Percentiles rank a stretch among this genome's conserved stretches.
Evolutionary conservation across 2,797 vertebrate species (phyloP).

Genomic region (Dicrostonyx torquatus): DNA sequence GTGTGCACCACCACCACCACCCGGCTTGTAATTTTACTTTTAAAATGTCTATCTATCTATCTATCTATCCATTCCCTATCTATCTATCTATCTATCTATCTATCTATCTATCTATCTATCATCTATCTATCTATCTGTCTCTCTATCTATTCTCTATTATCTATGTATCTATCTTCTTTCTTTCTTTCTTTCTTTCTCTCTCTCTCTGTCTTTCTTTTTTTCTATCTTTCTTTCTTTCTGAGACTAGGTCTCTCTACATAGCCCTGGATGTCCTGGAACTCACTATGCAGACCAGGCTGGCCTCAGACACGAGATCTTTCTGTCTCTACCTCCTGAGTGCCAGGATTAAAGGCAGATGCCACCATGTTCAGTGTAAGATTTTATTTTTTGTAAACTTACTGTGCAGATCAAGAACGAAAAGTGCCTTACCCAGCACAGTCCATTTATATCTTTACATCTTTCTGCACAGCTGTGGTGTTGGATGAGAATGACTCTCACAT

Average conservation of each 20-base stretch:
- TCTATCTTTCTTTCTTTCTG: too few relatives aligned
- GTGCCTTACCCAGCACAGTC: neutral
- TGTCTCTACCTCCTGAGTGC: neutral
- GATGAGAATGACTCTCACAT: neutral
- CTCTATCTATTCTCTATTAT: too few relatives aligned
- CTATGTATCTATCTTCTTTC: too few relatives aligned
- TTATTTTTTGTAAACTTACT: neutral
- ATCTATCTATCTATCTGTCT: too few relatives aligned
- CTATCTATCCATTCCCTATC: too few relatives aligned
- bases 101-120: too few relatives aligned
- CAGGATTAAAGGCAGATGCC: neutral
- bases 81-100: too few relatives aligned
- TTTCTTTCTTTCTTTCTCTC: too few relatives aligned
- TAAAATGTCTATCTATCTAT: neutral
- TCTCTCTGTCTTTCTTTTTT: too few relatives aligned
- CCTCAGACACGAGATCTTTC: neutral
- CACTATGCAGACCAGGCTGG: neutral
- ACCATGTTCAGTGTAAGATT: neutral
- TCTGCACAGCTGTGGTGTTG: neutral
- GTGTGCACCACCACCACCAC: neutral
- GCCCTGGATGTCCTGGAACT: neutral
- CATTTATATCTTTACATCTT: neutral
- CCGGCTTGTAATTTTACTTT: neutral
- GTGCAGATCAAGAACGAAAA: neutral
- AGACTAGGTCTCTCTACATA: neutral